Evolutionary conservation across 1,140 invertebrate genomes (phyloP).

Genomic region (Lordiphosa clarofinis): DNA sequence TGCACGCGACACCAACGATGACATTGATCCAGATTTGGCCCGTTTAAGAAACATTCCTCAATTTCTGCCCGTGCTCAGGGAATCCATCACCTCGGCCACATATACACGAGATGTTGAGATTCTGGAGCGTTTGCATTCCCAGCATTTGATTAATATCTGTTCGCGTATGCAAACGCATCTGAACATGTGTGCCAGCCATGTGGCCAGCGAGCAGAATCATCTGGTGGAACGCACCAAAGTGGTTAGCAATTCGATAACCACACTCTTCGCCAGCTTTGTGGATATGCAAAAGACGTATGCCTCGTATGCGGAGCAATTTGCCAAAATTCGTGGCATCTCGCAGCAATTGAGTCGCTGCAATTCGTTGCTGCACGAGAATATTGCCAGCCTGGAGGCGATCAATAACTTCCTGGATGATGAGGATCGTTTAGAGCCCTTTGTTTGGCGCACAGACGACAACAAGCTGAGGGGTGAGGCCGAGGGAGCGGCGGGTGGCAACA

Average conservation of each 20-base stretch:
- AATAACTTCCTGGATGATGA: constrained; percentile 91
- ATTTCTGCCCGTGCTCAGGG: constrained; percentile 95
- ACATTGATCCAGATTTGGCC: constrained; percentile 90
- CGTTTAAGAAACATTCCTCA: constrained; percentile 91
- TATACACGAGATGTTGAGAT: constrained; percentile 93
- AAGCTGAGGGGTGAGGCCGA: constrained; percentile 71
- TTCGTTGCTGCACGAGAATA: constrained; percentile 89
- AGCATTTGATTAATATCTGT: constrained; percentile 70
- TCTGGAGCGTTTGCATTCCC: constrained; percentile 88
- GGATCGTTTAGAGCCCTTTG: constrained; percentile 92
- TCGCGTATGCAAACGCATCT: constrained; percentile 82
- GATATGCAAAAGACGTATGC: constrained; percentile 92
- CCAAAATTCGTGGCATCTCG: constrained; percentile 88
- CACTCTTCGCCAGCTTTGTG: constrained; percentile 85
- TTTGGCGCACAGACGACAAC: constrained; percentile 87
- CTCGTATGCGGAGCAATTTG: constrained; percentile 90
- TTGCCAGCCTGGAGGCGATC: constrained; percentile 91
- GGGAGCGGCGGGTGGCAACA: constrained; percentile 79
- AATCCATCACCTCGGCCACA: constrained; percentile 89
- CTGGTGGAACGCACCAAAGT: constrained; percentile 87
- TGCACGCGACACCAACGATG: constrained; percentile 81
- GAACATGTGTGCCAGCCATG: constrained; percentile 85
- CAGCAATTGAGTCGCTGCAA: constrained; percentile 91
- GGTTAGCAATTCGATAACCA: constrained; percentile 85
- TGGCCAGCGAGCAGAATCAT: constrained; percentile 87